Evolutionary conservation across 1,140 invertebrate genomes (phyloP).

Genomic region (Ostrea denselamellosa): DNA sequence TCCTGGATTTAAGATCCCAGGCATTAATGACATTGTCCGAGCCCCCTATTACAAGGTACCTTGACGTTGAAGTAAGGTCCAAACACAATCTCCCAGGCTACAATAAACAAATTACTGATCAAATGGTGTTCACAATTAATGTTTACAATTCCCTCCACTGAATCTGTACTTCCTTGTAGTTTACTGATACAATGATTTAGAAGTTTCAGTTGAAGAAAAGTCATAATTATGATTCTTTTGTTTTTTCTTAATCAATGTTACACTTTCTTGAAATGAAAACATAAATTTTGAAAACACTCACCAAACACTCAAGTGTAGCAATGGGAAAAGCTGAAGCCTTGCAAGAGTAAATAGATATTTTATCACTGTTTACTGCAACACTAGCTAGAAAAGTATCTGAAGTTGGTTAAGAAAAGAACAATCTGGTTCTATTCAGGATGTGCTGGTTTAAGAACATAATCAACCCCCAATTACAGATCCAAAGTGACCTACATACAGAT

Average conservation of each 20-base stretch:
- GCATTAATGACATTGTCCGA: conserved; percentile 67
- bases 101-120: not conserved
- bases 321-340: conserved; percentile 57
- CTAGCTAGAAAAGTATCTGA: conserved; percentile 69
- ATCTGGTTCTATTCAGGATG: not conserved
- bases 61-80: conserved; percentile 71
- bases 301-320: conserved; percentile 59
- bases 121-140: no score
- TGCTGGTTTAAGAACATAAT: no score
- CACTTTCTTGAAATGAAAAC: not conserved
- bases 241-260: no score
- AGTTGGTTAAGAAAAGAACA: conserved; percentile 48
- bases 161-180: no score
- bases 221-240: no score
- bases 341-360: conserved; percentile 64
- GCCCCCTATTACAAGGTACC: conserved; percentile 72
- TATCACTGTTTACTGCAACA: conserved; percentile 67
- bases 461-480: no score
- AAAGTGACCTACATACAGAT: no score
- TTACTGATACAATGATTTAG: no score
- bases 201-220: no score
- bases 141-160: no score
- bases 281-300: conserved; percentile 51
- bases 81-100: conserved; percentile 70
- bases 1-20: conserved; percentile 74